Evolutionary conservation across 1,140 invertebrate genomes (phyloP), one percentile per base, ranked within the genome.

Genomic region (Cylas formicarius): DNA sequence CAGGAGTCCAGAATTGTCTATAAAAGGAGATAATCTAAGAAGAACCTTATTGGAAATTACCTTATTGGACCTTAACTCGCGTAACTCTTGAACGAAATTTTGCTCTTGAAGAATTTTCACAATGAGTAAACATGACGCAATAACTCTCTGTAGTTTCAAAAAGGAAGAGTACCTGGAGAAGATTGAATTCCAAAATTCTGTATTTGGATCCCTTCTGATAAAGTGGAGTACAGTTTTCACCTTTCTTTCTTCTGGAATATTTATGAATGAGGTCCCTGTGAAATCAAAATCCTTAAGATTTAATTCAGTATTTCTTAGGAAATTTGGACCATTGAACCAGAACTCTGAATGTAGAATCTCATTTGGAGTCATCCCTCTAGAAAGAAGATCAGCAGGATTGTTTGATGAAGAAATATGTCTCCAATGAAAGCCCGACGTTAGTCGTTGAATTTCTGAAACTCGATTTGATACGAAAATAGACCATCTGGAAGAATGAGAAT

Each of bases 351-450:
- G 39, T 9, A 48, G 38, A 2, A 68, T 29, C 7, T 39, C 18
- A 3, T n/a, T 7, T 14, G 56, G 50, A 6, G 27, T 20, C 1
- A 56, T 8, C 6, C 57, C 60, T 11, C 58, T 21, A 6, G 60
- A 57, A 7, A 52, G 52, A 6, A 54, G 34, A 34, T 63, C 61
- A 3, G 59, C 61, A 0, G 57, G 62, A 29, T 65, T 64, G 6
- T 54, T 13, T 1, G 0, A 5, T 2, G 53, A 29, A 7, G 24
- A 18, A 2, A 63, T 43, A 31, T 61, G 48, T 0, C 21, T n/a
- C 60, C 60, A 62, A 0, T 13, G 10, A 24, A 17, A 38, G 18
- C 26, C 17, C 9, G 10, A 14, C n/a, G 39, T 31, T 9, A 29
- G n/a, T 18, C 39, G 27, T 21, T 47, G 35, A 16, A 47, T 47